A percentile compares a stretch with the other conserved stretches of the same genome.
phyloP scores from a whole-genome alignment of 2,888 invertebrate genomes.

The Camponotus fellah region DNA sequence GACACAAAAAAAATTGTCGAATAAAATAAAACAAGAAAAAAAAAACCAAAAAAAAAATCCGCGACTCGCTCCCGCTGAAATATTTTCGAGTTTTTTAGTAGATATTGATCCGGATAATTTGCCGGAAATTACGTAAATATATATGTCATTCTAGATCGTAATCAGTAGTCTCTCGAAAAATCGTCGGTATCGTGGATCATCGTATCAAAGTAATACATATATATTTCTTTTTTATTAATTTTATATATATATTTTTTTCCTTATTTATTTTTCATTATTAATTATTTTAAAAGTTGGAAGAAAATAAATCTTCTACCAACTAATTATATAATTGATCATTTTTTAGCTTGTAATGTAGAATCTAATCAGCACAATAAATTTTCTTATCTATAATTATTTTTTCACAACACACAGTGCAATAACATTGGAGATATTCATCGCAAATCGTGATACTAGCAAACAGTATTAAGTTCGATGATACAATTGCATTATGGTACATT shows the following conservation, averaged over 20 bases:
- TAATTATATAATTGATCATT: background rate
- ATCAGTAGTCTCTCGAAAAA: background rate
- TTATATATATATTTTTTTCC: background rate
- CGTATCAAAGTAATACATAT: background rate
- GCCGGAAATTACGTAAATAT: slow-evolving; percentile 10
- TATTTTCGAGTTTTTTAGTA: background rate
- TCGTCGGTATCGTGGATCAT: slow-evolving; percentile 30
- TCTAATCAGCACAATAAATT: background rate
- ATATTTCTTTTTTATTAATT: background rate
- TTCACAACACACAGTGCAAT: background rate
- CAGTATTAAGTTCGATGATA: background rate
- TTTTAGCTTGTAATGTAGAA: background rate
- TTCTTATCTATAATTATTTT: background rate
- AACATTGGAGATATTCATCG: background rate
- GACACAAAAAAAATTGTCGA: slow-evolving; percentile 19
- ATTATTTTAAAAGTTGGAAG: background rate
- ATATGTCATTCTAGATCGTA: slow-evolving; percentile 9
- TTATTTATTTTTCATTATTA: background rate
- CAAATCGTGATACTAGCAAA: background rate
- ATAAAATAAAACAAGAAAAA: background rate
- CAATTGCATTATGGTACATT: background rate
- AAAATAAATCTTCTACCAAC: background rate
- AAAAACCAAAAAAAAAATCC: background rate
- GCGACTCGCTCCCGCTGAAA: background rate
- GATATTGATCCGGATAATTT: background rate